These are phyloP conservation scores for Crypturellus tataupa DNA, from an alignment of 2,797 vertebrate genomes.

Conservation along the genomic window DNA sequence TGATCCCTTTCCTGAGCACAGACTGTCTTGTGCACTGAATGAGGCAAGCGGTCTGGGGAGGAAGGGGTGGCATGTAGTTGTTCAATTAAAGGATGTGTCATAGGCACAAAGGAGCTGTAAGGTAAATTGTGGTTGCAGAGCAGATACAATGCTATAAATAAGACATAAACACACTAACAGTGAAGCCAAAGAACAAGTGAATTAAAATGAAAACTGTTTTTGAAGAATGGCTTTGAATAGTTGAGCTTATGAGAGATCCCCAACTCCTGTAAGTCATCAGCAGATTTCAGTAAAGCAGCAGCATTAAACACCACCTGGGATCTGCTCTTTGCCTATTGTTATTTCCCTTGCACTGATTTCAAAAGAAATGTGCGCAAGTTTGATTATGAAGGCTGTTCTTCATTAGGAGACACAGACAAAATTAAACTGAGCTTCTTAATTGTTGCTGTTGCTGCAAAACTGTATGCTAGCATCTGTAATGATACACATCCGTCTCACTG, in stretches of 20 bases:
- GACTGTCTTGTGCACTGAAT: neutral
- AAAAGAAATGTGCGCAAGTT: neutral
- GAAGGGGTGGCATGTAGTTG: rapidly evolving
- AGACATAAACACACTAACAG: neutral
- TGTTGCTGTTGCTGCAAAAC: slow-evolving; percentile 24
- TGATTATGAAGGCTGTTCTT: slow-evolving; percentile 8
- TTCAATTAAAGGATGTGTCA: neutral
- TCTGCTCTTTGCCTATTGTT: slow-evolving; percentile 18
- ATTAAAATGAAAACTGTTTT: neutral
- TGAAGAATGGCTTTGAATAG: neutral
- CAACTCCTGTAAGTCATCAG: neutral
- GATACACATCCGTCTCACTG: neutral
- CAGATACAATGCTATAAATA: neutral
- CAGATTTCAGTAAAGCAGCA: neutral
- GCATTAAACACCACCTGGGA: neutral
- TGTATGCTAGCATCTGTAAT: neutral
- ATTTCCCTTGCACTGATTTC: slow-evolving; percentile 3
- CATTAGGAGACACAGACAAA: slow-evolving; percentile 8
- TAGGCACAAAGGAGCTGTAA: neutral
- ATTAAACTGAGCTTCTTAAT: slow-evolving; percentile 28
- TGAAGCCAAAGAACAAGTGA: rapidly evolving
- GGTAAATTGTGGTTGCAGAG: neutral
- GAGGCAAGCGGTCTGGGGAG: neutral
- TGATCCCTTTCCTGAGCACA: neutral
- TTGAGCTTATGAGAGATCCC: neutral